Base-by-base conservation (phyloP, 2,113 vertebrate genomes). In the Dasyornis broadbenti region DNA sequence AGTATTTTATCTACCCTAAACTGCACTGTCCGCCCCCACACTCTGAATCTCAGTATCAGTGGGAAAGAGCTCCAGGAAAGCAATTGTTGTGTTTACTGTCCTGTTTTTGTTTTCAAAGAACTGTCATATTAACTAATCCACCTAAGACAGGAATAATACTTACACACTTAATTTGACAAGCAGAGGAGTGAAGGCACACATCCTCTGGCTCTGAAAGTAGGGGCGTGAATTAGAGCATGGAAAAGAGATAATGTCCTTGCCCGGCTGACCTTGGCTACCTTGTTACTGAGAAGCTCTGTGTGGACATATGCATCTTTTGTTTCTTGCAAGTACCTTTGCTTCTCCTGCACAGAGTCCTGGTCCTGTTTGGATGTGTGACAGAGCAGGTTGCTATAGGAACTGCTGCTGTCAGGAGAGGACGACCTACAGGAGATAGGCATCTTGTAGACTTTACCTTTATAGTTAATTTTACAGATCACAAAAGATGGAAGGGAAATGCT, bases 331-430 rank as follows among this genome's bases (percentile, higher is more conserved):
- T 87, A 65, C 37, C 49, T 81, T 52, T 89, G 68, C 54, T 82
- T 92, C 73, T 82, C 54, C 28, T 28, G 18, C 18, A 33, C 65
- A 7, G 21, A 92, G 42, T 71, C 68, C 26, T 56, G 76, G 65
- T 88, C 82, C 52, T 14, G 7, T 66, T 28, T 4, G 9, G 35
- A 27, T 89, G 26, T 82, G 53, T 88, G 69, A 31, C 16, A 35
- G 59, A 69, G 71, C 7, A 10, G 80, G 77, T 92, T 97, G 82
- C 90, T 91, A 72, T 95, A 92, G 94, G 92, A 96, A 89, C 91
- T 90, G 85, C 45, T 83, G 45, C 53, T 61, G 92, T 93, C 23
- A 73, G 66, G 73, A 92, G 66, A 73, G 37, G 56, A 63, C 1
- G 5, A 91, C 84, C 33, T 75, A 59, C n/a, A 52, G 37, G 73